Evolutionary conservation across 2,797 vertebrate genomes (phyloP).

Genomic region (Clarias platycephalus): DNA sequence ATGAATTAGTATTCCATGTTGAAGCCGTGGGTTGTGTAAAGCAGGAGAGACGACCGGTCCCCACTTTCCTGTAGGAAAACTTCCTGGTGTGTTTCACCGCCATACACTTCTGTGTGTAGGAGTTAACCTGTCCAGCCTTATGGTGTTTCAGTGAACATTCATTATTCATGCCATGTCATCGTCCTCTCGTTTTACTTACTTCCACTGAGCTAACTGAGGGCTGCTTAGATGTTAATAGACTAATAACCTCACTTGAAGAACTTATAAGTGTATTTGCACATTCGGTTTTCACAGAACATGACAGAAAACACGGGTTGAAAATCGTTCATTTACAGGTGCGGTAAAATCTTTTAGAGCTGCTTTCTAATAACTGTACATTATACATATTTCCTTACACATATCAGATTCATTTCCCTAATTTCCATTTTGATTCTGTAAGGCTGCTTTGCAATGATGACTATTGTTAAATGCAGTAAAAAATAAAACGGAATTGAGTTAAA

Average conservation of each 20-base stretch:
- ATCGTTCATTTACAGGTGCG: background rate
- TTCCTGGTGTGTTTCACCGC: background rate
- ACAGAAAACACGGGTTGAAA: background rate
- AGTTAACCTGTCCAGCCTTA: conserved; percentile 53
- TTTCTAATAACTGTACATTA: too few relatives aligned
- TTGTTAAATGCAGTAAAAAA: too few relatives aligned
- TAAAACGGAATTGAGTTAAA: too few relatives aligned
- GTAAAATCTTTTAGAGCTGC: background rate
- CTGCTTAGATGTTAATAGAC: conserved; percentile 45
- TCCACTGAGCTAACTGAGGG: conserved; percentile 49
- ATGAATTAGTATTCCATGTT: background rate
- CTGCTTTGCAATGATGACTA: too few relatives aligned
- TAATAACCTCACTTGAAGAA: conserved; percentile 32
- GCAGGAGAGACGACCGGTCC: background rate
- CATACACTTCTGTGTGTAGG: background rate
- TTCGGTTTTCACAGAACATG: background rate
- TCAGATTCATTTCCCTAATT: too few relatives aligned
- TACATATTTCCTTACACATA: too few relatives aligned
- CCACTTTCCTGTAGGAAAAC: background rate
- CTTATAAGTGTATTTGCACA: background rate
- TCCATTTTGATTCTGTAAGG: too few relatives aligned
- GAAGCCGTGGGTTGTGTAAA: background rate
- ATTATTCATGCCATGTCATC: conserved; percentile 77
- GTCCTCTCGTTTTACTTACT: conserved; percentile 65
- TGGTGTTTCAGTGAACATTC: conserved; percentile 70